Percentiles rank a stretch among this genome's conserved stretches.
Evolutionary conservation across 92 coral and sea anemone species (phyloP).

Genomic region (Metridium senile): DNA sequence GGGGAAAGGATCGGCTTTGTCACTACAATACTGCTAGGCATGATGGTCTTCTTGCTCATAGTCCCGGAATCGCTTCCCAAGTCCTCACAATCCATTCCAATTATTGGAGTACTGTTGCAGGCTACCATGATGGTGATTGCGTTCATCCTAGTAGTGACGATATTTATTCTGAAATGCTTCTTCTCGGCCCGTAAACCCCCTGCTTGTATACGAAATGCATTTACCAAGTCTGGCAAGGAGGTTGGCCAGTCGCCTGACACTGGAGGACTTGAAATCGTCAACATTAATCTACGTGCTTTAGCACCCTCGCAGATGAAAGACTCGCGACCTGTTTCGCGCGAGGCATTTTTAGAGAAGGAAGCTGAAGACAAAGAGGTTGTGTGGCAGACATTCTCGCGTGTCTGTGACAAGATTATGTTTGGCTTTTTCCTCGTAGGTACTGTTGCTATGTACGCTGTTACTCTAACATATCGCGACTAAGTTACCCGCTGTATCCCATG

Average conservation of each 20-base stretch:
- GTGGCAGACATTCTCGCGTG: constrained; percentile 13
- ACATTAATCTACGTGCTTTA: neutral
- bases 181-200: neutral
- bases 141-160: neutral
- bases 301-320: neutral
- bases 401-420: constrained; percentile 26
- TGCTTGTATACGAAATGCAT: neutral
- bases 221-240: neutral
- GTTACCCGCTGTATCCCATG: neutral
- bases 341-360: neutral
- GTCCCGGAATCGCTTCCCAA: constrained; percentile 63
- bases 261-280: neutral
- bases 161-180: neutral
- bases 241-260: neutral
- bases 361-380: constrained; percentile 20
- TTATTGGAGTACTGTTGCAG: constrained; percentile 51
- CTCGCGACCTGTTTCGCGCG: neutral
- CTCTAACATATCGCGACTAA: constrained; percentile 5
- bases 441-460: constrained; percentile 12
- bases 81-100: constrained; percentile 61
- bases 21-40: constrained; percentile 74
- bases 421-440: constrained; percentile 13
- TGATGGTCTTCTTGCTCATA: constrained; percentile 77
- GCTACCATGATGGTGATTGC: constrained; percentile 23
- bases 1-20: constrained; percentile 91